A percentile compares a stretch with the other conserved stretches of the same genome.
Evolutionary conservation across 2,113 vertebrate species (phyloP).

Genomic region (Euleptes europaea): DNA sequence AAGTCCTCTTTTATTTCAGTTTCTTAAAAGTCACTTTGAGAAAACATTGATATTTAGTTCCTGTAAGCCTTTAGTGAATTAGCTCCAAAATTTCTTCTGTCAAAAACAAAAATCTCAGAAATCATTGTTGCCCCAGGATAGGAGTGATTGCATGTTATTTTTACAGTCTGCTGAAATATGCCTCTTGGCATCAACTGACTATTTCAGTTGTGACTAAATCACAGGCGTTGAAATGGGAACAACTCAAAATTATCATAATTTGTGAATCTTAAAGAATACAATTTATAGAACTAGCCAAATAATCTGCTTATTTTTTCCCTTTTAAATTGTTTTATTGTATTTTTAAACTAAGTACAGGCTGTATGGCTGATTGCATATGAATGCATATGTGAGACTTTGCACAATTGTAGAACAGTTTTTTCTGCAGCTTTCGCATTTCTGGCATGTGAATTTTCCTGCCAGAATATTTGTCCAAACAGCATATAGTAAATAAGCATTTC

Average conservation of each 20-base stretch:
- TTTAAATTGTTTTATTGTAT: neutral
- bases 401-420: neutral
- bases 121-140: conserved; percentile 50
- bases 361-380: neutral
- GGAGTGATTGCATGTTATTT: conserved; percentile 29
- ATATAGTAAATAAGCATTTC: conserved; percentile 22
- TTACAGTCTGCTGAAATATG: conserved; percentile 58
- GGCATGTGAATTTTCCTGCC: neutral
- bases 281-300: conserved; percentile 25
- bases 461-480: neutral
- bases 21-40: conserved; percentile 22
- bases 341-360: neutral
- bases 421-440: neutral
- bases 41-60: conserved; percentile 31
- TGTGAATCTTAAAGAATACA: conserved; percentile 1
- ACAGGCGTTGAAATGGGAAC: conserved; percentile 29
- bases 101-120: conserved; percentile 46
- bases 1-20: neutral
- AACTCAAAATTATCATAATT: conserved; percentile 42
- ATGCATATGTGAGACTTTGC: neutral
- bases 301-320: neutral
- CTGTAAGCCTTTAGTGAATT: conserved; percentile 53
- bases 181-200: conserved; percentile 45
- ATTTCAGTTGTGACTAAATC: conserved; percentile 44
- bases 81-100: conserved; percentile 52